These are phyloP conservation scores for Tortricodes alternella DNA, from an alignment of 2,888 invertebrate genomes.

Conservation along the genomic window DNA sequence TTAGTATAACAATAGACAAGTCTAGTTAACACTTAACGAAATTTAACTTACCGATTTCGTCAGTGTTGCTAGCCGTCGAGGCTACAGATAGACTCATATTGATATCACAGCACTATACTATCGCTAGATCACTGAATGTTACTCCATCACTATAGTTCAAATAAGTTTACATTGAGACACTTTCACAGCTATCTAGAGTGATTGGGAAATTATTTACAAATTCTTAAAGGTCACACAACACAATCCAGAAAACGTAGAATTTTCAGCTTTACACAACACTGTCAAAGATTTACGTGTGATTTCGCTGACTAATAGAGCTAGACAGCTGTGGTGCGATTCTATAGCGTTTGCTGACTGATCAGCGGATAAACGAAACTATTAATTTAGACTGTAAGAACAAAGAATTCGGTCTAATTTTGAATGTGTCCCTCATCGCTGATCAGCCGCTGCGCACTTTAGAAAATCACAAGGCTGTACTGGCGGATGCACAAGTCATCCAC, in stretches of 20 bases:
- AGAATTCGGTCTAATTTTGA: too few relatives aligned
- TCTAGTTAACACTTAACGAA: neutral
- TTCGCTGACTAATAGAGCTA: too few relatives aligned
- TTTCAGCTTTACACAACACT: too few relatives aligned
- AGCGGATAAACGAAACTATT: too few relatives aligned
- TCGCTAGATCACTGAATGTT: constrained; percentile 27
- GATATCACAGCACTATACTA: constrained; percentile 40
- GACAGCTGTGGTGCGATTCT: too few relatives aligned
- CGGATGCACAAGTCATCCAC: neutral
- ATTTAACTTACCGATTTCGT: constrained; percentile 68
- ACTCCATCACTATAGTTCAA: constrained; percentile 20
- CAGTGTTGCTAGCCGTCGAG: constrained; percentile 51
- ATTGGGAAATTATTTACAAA: neutral
- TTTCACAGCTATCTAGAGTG: neutral
- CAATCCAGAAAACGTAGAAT: too few relatives aligned
- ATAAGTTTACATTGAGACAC: neutral
- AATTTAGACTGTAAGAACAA: too few relatives aligned
- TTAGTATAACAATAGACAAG: neutral
- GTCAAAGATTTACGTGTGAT: too few relatives aligned
- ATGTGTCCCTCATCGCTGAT: too few relatives aligned
- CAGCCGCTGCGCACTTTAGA: neutral
- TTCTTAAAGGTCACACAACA: too few relatives aligned
- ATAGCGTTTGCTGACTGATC: too few relatives aligned
- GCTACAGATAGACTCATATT: constrained; percentile 65
- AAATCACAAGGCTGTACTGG: neutral